Evolutionary conservation across 2,888 invertebrate genomes (phyloP).

Genomic region (Chrysodeixis includens): DNA sequence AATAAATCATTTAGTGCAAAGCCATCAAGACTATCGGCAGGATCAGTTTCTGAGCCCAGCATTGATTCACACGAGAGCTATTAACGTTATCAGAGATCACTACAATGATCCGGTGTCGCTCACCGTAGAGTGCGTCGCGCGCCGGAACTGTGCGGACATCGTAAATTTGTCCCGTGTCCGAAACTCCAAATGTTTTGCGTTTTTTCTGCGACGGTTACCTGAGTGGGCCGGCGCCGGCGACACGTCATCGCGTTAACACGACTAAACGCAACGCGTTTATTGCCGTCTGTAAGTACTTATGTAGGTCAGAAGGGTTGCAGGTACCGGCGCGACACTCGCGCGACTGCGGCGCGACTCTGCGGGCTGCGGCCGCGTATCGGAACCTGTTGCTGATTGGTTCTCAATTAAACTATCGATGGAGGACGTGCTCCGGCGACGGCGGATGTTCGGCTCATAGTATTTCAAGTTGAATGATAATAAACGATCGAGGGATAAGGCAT

Average conservation of each 20-base stretch:
- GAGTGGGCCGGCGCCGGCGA: slow-evolving; percentile 44
- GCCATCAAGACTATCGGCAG: slow-evolving; percentile 8
- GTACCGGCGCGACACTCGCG: slow-evolving; percentile 29
- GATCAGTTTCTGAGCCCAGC: background rate
- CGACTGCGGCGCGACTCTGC: background rate
- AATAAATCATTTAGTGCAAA: slow-evolving; percentile 9
- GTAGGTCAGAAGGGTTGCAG: slow-evolving; percentile 60
- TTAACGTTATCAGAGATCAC: slow-evolving; percentile 15
- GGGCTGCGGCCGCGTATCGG: background rate
- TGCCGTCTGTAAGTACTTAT: slow-evolving; percentile 33
- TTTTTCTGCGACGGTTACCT: slow-evolving; percentile 44
- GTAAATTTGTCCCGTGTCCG: slow-evolving; percentile 42
- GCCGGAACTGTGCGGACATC: slow-evolving; percentile 45
- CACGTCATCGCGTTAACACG: slow-evolving; percentile 34
- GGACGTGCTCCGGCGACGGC: background rate
- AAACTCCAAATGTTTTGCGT: slow-evolving; percentile 36
- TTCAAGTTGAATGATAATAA: background rate
- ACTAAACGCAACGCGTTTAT: slow-evolving; percentile 35
- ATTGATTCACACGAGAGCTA: background rate
- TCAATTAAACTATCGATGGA: background rate
- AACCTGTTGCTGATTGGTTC: background rate
- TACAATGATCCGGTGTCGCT: slow-evolving; percentile 6
- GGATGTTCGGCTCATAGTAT: background rate
- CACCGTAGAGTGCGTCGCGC: slow-evolving; percentile 8
- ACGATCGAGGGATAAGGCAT: background rate